Base-by-base conservation (phyloP, 2,113 vertebrate genomes). In the Polypterus senegalus region DNA sequence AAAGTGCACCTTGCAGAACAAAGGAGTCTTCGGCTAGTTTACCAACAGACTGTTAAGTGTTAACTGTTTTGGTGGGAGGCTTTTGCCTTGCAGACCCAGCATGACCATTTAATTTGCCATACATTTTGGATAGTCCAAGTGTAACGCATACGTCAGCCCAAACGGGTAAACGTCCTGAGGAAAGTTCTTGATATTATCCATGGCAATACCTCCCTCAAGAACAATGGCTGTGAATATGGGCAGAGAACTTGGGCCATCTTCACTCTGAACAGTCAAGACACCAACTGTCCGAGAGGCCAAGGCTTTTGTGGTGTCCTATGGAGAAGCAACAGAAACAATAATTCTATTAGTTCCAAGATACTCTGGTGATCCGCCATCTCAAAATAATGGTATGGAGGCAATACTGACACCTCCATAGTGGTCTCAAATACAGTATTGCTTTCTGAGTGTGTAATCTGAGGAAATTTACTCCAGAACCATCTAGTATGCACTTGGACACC, bases 181-280 rank as follows among this genome's bases (percentile, higher is more conserved):
- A 45, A 69, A 60, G 51, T 60, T 69, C 54, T 53, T 44, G n/a
- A 69, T 59, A 54, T 62, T 44, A 27, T 58, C 67, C 67, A 62
- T 69, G 47, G 62, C 64, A 60, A 60, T 53, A 57, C 55, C 48
- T 58, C 67, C 52, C 49, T 63, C 61, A 63, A 63, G 11, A 44
- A 63, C 66, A 61, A 63, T 69, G 55, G 61, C 61, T 58, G 51
- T 67, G 54, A 56, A 67, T 43, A 67, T 56, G 46, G 61, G 56
- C 63, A 61, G 65, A 54, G 56, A 67, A 57, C 6, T 48, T 59
- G 58, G 58, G 43, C 44, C 9, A 60, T 60, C n/a, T 60, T 65
- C 58, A 9, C 3, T 11, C 27, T 4, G 48, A 59, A 59, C 6
- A 60, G 63, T 61, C 58, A 51, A 49, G 56, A 65, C 48, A 51